phyloP scores from a whole-genome alignment of 1,140 invertebrate species.

The Sitodiplosis mosellana region DNA sequence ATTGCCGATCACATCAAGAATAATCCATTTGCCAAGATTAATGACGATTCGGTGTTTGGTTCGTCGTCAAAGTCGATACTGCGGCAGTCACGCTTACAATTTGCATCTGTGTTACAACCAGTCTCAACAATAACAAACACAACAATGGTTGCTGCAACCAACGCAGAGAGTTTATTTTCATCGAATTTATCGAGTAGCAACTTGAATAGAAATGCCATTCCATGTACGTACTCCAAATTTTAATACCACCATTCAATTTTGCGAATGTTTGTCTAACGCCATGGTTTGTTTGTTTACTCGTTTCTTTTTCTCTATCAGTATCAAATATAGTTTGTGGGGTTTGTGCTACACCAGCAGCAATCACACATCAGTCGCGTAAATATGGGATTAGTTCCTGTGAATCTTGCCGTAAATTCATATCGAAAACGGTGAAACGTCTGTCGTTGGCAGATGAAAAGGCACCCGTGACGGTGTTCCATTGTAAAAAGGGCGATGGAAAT shows the following conservation, averaged over 20 bases:
- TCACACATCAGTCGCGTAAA: constrained; percentile 56
- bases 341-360: constrained; percentile 13
- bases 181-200: background rate
- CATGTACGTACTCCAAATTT: background rate
- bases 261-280: constrained; percentile 2
- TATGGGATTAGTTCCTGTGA: constrained; percentile 73
- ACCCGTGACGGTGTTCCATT: constrained; percentile 35
- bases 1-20: constrained; percentile 6
- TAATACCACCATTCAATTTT: background rate
- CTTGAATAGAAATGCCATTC: background rate
- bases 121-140: constrained; percentile 10
- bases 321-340: constrained; percentile 48
- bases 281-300: constrained; percentile 6
- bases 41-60: background rate
- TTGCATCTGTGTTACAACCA: constrained; percentile 15
- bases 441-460: constrained; percentile 33
- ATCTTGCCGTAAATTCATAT: constrained; percentile 69
- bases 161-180: background rate
- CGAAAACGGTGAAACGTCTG: constrained; percentile 52
- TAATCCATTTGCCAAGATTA: constrained; percentile 8
- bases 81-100: constrained; percentile 19
- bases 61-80: constrained; percentile 3
- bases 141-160: constrained; percentile 5
- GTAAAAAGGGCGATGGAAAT: constrained; percentile 45
- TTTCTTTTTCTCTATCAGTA: background rate